Evolutionary conservation across 2,113 vertebrate genomes (phyloP), one percentile per base, ranked within the genome.

Genomic region (Amphiprion ocellaris): DNA sequence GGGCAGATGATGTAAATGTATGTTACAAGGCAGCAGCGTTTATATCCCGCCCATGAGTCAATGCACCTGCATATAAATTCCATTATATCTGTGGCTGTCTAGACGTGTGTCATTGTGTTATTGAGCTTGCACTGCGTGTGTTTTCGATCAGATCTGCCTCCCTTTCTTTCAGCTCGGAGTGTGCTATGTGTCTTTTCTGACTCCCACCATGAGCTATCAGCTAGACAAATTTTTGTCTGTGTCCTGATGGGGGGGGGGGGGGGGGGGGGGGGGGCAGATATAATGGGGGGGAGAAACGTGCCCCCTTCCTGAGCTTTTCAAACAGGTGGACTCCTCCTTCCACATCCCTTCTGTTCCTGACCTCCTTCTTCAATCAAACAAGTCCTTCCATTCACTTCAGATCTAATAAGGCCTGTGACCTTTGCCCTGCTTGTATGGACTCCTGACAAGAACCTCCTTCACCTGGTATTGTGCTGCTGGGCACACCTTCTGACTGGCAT

Each of bases 371-470:
- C 68, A 86, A 62, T 85, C 71, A 90, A 86, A 86, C 30, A 60
- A 92, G 92, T 91, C 87, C 90, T 91, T 90, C 93, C 89, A 94
- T 94, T 95, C 94, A 93, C 91, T 90, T 90, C 77, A 64, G 82
- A 92, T 91, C 95, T 97, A 96, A 97, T 96, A 96, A 95, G 95
- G 95, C 95, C 88, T 54, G 12, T 72, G 96, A 97, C 96, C 96
- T 96, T 95, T 96, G 92, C 87, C 93, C 92, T 89, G 89, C 93
- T 89, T 74, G 70, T 24, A 64, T 11, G 90, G 89, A 92, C 86
- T 90, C 94, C 91, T 81, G 86, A 90, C 80, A 90, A 93, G 92
- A 89, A 94, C 95, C 96, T 96, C 95, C 95, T 97, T 92, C 95
- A 96, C 94, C 96, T 97, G 96, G 95, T 95, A 96, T 97, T 97